Conservation (phyloP, 2,113 vertebrate species). For the Ceyx cyanopectus region DNA sequence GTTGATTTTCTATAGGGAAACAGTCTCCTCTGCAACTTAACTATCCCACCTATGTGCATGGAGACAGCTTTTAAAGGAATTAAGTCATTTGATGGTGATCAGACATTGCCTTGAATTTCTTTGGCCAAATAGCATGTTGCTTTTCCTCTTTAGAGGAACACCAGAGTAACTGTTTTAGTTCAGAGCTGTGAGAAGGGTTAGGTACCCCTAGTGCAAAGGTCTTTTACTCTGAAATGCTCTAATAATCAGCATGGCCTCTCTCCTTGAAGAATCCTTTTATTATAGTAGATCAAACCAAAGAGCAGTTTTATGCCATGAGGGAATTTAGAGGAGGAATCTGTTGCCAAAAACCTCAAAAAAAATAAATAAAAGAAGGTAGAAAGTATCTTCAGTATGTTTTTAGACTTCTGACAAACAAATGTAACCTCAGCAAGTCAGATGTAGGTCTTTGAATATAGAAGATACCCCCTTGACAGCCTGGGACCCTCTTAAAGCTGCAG, state of each 20-base stretch:
- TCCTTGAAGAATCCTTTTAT: background rate
- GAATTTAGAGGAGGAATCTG: background rate
- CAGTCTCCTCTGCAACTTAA: background rate
- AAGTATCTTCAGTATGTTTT: background rate
- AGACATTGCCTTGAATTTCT: constrained; percentile 16
- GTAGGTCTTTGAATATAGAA: background rate
- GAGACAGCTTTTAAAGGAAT: constrained; percentile 51
- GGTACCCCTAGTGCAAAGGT: background rate
- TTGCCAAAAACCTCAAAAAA: background rate
- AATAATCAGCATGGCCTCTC: background rate
- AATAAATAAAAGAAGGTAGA: background rate
- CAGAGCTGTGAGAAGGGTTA: background rate
- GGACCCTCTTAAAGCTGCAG: background rate
- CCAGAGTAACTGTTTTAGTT: background rate
- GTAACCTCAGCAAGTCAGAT: background rate
- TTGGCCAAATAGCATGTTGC: background rate
- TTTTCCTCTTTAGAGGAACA: background rate
- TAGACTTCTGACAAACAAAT: background rate
- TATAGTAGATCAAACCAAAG: background rate
- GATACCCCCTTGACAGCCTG: background rate
- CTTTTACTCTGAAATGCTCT: background rate
- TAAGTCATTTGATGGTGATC: constrained; percentile 18
- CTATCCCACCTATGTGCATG: background rate
- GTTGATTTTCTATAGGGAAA: constrained; percentile 40
- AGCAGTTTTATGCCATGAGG: background rate